Evolutionary conservation across 1,140 invertebrate genomes (phyloP).

Genomic region (Leptinotarsa undecemlineata): DNA sequence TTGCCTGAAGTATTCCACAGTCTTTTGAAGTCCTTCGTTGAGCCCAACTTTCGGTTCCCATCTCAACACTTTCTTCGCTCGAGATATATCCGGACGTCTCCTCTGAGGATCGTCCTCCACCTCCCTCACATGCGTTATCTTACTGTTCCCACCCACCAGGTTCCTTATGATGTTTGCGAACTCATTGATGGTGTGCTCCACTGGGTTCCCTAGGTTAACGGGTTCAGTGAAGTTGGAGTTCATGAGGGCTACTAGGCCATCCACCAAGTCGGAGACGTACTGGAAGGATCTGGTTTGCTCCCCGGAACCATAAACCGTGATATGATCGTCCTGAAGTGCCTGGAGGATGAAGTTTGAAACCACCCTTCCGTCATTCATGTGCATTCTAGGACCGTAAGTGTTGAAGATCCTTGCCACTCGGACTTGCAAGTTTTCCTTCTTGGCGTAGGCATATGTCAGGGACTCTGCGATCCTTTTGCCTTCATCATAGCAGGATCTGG

Average conservation of each 20-base stretch:
- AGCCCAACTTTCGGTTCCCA: conserved; percentile 93
- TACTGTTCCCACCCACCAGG: conserved; percentile 83
- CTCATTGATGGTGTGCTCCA: conserved; percentile 95
- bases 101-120: conserved; percentile 96
- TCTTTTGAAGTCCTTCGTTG: conserved; percentile 82
- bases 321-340: conserved; percentile 90
- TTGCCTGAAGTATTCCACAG: conserved; percentile 88
- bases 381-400: conserved; percentile 98
- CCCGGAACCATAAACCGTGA: conserved; percentile 93
- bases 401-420: conserved; percentile 98
- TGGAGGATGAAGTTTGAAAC: conserved; percentile 99
- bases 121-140: conserved; percentile 78
- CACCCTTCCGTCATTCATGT: conserved; percentile 97
- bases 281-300: conserved; percentile 98
- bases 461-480: conserved; percentile 97
- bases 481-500: conserved; percentile 97
- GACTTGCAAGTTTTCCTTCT: conserved; percentile 93
- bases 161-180: conserved; percentile 93
- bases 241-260: conserved; percentile 93
- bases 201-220: conserved; percentile 97
- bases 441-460: conserved; percentile 94
- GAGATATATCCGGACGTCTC: conserved; percentile 87
- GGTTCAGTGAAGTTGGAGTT: conserved; percentile 91
- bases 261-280: conserved; percentile 96
- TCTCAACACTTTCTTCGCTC: conserved; percentile 82